Base-by-base conservation (phyloP, 2,113 vertebrate species). In the Neogale vison region DNA sequence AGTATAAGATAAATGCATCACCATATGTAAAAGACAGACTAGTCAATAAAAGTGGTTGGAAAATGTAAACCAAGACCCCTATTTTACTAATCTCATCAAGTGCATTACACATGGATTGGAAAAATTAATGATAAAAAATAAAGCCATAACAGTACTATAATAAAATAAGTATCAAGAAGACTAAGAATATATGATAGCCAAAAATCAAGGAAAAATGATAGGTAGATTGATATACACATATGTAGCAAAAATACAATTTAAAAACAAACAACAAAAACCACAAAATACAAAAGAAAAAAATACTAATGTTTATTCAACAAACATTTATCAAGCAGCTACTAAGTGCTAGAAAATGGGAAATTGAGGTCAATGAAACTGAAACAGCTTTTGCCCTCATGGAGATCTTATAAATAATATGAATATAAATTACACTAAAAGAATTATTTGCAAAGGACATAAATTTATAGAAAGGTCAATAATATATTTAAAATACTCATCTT, bases 111-210 rank as follows among this genome's bases (percentile, higher is more conserved):
- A 23, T 9, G 26, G 24, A 47, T 34, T n/a, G 0, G 36, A 93
- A 94, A 88, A 65, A 11, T 12, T 90, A 52, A 71, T 83, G 36
- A 36, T 90, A 95, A 92, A 72, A 92, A 83, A 36, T 57, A 80
- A 95, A 89, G 12, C 2, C 36, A 45, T 63, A 20, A 39, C 88
- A 84, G 6, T 7, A 55, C 17, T 18, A 36, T 15, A 55, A 74
- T 39, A 59, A 74, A 52, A 34, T 42, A 89, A 17, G 0, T 18
- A 8, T 34, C 45, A 77, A 79, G 1, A 76, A 2, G 3, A 52
- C 6, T 83, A 72, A 57, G 36, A 90, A 50, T 39, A 26, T 6
- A 59, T 59, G 20, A 59, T 1, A 63, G 50, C 20, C 18, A 47
- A 90, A 86, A 76, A 14, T 31, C 24, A 76, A 69, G 2, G 21